These are phyloP conservation scores for Xiphias gladius DNA, from an alignment of 2,113 vertebrate genomes.

Conservation along the genomic window DNA sequence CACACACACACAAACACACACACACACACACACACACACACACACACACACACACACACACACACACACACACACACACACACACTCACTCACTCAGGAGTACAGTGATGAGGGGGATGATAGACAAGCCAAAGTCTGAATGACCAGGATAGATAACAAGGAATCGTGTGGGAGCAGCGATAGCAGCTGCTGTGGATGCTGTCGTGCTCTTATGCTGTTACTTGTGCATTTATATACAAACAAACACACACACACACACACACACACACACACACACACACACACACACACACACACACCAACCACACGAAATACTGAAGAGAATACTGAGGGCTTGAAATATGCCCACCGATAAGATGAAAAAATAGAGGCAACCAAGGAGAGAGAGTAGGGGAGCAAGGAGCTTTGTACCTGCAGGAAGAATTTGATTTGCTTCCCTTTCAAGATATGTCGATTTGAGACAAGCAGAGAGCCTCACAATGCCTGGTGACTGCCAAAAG, in stretches of 20 bases:
- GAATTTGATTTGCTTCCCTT: constrained; percentile 63
- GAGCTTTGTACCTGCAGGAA: constrained; percentile 53
- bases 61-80: constrained; percentile 22
- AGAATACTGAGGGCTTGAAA: constrained; percentile 55
- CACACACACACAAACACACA: constrained; percentile 20
- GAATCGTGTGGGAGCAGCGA: constrained; percentile 54
- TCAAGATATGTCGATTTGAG: constrained; percentile 55
- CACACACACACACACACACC: background rate
- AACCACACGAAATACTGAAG: constrained; percentile 32
- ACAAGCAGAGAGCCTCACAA: constrained; percentile 45
- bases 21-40: constrained; percentile 31
- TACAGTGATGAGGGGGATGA: constrained; percentile 31
- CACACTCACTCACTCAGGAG: too few relatives aligned
- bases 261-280: background rate
- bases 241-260: background rate
- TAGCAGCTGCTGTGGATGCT: constrained; percentile 52
- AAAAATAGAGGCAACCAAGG: constrained; percentile 40
- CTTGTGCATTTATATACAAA: constrained; percentile 13
- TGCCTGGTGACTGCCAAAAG: constrained; percentile 42
- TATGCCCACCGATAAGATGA: constrained; percentile 62
- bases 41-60: constrained; percentile 22
- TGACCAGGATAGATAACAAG: constrained; percentile 68
- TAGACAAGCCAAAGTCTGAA: constrained; percentile 59
- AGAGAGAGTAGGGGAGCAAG: constrained; percentile 35
- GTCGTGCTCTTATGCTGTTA: constrained; percentile 25